Evolutionary conservation across 2,113 vertebrate species (phyloP).

Genomic region (Microcebus murinus): DNA sequence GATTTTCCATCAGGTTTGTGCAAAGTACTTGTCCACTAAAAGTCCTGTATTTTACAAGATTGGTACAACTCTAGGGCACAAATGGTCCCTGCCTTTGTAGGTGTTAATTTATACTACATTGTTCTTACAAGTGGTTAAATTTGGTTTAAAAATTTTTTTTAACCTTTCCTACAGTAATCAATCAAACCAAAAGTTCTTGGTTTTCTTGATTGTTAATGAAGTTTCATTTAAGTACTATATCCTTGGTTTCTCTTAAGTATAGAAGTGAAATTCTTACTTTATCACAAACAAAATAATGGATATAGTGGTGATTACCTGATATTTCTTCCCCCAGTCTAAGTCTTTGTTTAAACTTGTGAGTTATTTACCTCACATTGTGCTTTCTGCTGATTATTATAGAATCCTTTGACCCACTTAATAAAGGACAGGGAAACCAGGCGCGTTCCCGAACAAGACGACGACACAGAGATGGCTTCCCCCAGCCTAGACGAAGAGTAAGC

Average conservation of each 20-base stretch:
- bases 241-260: slow-evolving; percentile 10
- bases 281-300: slow-evolving; percentile 20
- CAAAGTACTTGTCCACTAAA: not conserved
- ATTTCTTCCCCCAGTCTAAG: not conserved
- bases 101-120: not conserved
- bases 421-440: slow-evolving; percentile 85
- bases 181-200: too few relatives aligned
- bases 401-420: slow-evolving; percentile 89
- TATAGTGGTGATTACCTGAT: not conserved
- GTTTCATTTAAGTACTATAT: not conserved
- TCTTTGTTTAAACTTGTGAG: slow-evolving; percentile 21
- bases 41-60: slow-evolving; percentile 34
- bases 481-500: slow-evolving; percentile 93
- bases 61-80: not conserved
- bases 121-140: not conserved
- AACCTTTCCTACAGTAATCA: not conserved
- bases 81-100: slow-evolving; percentile 1
- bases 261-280: not conserved
- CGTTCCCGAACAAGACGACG: slow-evolving; percentile 89
- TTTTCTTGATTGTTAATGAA: slow-evolving; percentile 26
- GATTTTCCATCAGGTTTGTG: slow-evolving; percentile 93
- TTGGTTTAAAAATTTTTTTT: not conserved
- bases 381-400: slow-evolving; percentile 84
- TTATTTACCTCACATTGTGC: slow-evolving; percentile 71
- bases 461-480: slow-evolving; percentile 89